Conservation (phyloP, 2,888 invertebrate genomes). For the Folsomia manolachei region DNA sequence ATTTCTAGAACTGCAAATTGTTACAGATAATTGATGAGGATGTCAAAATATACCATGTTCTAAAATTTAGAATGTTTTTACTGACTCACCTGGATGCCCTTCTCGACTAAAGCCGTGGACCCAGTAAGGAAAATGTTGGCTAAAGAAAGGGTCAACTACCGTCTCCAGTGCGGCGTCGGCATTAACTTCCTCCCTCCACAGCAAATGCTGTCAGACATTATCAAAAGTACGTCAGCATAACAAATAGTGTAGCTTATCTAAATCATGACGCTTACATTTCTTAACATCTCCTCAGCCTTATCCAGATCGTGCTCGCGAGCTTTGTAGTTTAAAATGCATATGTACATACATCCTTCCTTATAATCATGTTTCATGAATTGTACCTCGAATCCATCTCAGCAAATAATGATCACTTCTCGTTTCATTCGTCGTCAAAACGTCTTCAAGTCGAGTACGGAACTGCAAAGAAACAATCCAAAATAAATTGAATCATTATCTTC, state of each 20-base stretch:
- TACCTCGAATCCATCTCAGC: neutral
- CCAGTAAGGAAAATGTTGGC: too few relatives aligned
- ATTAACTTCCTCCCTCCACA: too few relatives aligned
- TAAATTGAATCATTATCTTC: neutral
- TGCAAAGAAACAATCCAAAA: neutral
- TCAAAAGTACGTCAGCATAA: neutral
- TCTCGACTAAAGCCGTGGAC: too few relatives aligned
- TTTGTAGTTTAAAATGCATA: too few relatives aligned
- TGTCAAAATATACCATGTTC: too few relatives aligned
- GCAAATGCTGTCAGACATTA: neutral
- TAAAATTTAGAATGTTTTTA: too few relatives aligned
- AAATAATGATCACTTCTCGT: neutral
- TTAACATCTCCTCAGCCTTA: neutral
- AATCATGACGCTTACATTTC: neutral
- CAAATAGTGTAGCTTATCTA: neutral
- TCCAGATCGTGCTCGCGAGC: neutral
- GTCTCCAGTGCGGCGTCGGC: neutral
- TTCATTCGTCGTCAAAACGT: neutral
- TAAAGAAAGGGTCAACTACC: too few relatives aligned
- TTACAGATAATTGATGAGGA: too few relatives aligned
- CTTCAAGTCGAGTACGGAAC: neutral
- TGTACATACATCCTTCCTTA: too few relatives aligned
- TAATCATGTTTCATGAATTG: too few relatives aligned
- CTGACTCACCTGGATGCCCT: too few relatives aligned
- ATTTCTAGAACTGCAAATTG: too few relatives aligned